Base-by-base conservation (phyloP, 2,113 vertebrate species). In the Menidia beryllina region DNA sequence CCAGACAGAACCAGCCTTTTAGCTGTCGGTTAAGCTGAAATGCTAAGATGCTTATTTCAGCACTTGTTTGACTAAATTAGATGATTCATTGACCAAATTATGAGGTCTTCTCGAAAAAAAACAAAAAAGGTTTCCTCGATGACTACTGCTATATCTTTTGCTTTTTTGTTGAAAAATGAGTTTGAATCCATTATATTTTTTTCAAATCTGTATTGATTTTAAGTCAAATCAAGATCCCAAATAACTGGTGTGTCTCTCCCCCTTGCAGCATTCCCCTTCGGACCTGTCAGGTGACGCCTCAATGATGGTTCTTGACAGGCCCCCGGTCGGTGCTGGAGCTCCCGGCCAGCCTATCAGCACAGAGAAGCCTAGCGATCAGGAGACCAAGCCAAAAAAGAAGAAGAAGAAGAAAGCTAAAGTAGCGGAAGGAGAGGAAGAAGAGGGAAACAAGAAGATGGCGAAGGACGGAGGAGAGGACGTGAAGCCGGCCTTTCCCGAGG, bases 401-500 rank as follows among this genome's bases (percentile, higher is more conserved):
- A 98, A 97, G 94, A 98, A 98, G 75, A 91, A 97, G 95, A 99
- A 98, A 93, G 95, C 95, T 49, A 98, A 98, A 79, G 94, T 91
- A 66, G 90, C 82, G 60, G 88, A 92, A 45, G 94, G 91, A 85
- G 94, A 92, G 56, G 89, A 94, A 74, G 87, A 92, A 54, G 92
- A 91, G 75, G 93, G 90, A 86, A 87, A 83, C 76, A 94, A 93
- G 85, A 92, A 90, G 79, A 91, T 85, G 66, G 91, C 91, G 15
- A 93, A 87, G 66, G 92, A 92, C 71, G 86, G 84, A 52, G 90
- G 88, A 73, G 81, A 92, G 84, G 94, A 95, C 27, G 0, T 63
- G 1, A 80, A 69, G 71, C 79, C 75, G 0, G 88, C 87, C 26
- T 65, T 82, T 74, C 74, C 77, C 24, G 70, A 90, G 20, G 58